These are phyloP conservation scores for Carcharodon carcharias DNA, from an alignment of 2,797 vertebrate species.

Conservation along the genomic window DNA sequence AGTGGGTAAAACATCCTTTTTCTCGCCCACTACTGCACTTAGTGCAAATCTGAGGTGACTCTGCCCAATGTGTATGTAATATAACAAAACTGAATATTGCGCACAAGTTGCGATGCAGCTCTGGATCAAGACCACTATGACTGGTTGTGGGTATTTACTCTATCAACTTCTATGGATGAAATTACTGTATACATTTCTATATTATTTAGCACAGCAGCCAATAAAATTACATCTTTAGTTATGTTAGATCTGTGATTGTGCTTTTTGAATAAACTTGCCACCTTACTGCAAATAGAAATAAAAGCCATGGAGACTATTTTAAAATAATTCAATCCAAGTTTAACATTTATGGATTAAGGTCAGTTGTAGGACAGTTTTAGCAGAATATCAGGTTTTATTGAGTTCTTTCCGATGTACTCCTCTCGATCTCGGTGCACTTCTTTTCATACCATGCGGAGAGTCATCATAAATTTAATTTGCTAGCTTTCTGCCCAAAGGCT, in stretches of 20 bases:
- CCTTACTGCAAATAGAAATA: conserved; percentile 6
- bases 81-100: background rate
- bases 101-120: no score
- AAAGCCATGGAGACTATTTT: background rate
- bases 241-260: background rate
- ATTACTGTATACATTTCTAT: background rate
- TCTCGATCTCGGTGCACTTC: background rate
- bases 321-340: conserved; percentile 4
- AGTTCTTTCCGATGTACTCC: conserved; percentile 16
- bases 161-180: background rate
- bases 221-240: background rate
- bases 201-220: background rate
- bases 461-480: conserved; percentile 36
- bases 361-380: background rate
- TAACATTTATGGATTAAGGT: conserved; percentile 19
- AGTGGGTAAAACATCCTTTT: no score
- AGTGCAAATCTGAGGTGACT: no score
- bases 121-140: background rate
- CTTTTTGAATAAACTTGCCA: background rate
- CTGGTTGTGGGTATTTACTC: background rate
- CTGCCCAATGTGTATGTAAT: no score
- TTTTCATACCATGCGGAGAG: background rate
- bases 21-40: no score
- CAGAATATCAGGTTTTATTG: conserved; percentile 33
- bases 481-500: conserved; percentile 34